These are phyloP conservation scores for Pristionchus mayeri DNA, from an alignment of 2,888 invertebrate species.

Conservation along the genomic window DNA sequence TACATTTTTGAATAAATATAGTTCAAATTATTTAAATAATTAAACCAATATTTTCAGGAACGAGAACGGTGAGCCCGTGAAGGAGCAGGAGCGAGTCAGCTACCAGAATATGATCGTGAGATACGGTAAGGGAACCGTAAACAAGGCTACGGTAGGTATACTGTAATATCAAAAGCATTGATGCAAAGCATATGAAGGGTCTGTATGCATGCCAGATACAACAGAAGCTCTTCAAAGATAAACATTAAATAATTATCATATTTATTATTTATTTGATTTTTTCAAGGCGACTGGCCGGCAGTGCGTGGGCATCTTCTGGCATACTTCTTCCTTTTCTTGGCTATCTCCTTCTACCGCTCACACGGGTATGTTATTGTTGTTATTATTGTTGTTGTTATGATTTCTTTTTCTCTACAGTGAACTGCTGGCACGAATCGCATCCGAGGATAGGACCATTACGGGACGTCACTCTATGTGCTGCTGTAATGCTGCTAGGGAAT, in stretches of 20 bases:
- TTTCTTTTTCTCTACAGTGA: no score
- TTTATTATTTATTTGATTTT: not conserved
- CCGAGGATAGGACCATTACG: no score
- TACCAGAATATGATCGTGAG: conserved; percentile 27
- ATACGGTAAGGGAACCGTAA: not conserved
- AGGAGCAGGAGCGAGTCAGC: conserved; percentile 9
- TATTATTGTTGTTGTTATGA: no score
- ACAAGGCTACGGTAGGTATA: no score
- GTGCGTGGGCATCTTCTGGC: not conserved
- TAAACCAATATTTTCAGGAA: not conserved
- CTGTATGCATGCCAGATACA: not conserved
- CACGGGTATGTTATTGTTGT: not conserved
- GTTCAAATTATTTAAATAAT: no score
- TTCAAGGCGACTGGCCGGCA: not conserved
- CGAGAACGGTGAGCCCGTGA: not conserved
- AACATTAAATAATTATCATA: not conserved
- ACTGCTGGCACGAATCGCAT: no score
- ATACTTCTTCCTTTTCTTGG: not conserved
- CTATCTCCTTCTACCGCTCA: not conserved
- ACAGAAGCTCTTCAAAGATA: not conserved
- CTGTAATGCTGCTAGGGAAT: no score
- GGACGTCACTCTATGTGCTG: no score
- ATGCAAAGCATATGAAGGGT: not conserved
- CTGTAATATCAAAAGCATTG: no score
- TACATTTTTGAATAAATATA: no score